These are phyloP conservation scores for Papilio polyxenes DNA, from an alignment of 1,140 invertebrate genomes.

Conservation along the genomic window DNA sequence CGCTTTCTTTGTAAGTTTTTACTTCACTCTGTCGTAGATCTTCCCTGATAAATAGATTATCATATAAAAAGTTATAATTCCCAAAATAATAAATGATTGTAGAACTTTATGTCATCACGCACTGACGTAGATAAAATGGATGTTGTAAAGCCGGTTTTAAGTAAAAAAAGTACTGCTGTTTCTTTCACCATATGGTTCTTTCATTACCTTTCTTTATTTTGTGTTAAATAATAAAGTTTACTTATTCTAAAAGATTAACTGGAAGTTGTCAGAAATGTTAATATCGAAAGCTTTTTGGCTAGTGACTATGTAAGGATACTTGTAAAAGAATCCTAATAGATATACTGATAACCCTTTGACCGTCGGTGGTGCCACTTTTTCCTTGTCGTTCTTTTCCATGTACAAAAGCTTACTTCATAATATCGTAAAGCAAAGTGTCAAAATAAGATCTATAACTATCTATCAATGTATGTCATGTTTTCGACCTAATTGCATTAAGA, in stretches of 20 bases:
- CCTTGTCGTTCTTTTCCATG: not conserved
- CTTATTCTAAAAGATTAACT: not conserved
- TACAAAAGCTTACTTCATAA: too few species aligned
- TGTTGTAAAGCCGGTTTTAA: slow-evolving; percentile 4
- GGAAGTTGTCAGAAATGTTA: not conserved
- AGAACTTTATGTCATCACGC: slow-evolving; percentile 18
- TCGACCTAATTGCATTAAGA: not conserved
- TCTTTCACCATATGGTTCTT: not conserved
- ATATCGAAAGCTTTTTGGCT: not conserved
- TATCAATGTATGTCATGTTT: not conserved
- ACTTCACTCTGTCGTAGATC: too few species aligned
- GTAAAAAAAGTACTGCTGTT: not conserved
- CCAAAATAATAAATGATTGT: not conserved
- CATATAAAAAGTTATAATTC: not conserved
- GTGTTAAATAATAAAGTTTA: not conserved
- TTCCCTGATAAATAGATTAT: too few species aligned
- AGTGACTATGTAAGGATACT: not conserved
- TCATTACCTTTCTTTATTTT: not conserved
- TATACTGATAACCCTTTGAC: not conserved
- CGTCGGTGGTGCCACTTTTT: not conserved
- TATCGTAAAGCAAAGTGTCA: too few species aligned
- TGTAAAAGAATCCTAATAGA: not conserved
- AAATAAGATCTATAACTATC: too few species aligned
- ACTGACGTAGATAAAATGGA: slow-evolving; percentile 9
- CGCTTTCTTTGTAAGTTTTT: too few species aligned